Percentiles rank a stretch among this genome's conserved stretches.
These are phyloP conservation scores for Phyto melanocephala DNA, from an alignment of 2,888 invertebrate species.

Conservation along the genomic window DNA sequence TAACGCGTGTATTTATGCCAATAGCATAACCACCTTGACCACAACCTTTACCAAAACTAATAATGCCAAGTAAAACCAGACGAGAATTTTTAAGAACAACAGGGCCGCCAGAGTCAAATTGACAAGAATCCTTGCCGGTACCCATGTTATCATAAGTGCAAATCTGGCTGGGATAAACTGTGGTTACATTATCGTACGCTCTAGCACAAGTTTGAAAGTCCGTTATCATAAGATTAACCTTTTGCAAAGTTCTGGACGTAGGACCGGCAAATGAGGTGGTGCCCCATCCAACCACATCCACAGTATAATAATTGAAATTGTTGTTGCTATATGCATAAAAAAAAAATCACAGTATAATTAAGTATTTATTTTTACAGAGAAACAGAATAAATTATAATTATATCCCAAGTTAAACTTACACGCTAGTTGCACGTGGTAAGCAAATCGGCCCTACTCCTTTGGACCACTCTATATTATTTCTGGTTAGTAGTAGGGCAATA, in stretches of 20 bases:
- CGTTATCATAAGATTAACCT: slow-evolving; percentile 77
- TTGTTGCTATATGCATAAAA: not conserved
- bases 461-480: slow-evolving; percentile 78
- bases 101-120: slow-evolving; percentile 81
- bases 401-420: slow-evolving; percentile 68
- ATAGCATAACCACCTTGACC: slow-evolving; percentile 75
- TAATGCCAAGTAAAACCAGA: slow-evolving; percentile 79
- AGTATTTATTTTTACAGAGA: no score
- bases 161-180: slow-evolving; percentile 67
- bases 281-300: slow-evolving; percentile 80
- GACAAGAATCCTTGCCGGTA: slow-evolving; percentile 79
- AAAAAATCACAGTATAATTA: no score
- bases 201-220: slow-evolving; percentile 66
- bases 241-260: slow-evolving; percentile 78
- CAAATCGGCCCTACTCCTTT: slow-evolving; percentile 82
- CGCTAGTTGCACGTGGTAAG: slow-evolving; percentile 77
- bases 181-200: slow-evolving; percentile 49
- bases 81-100: slow-evolving; percentile 77
- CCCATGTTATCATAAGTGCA: slow-evolving; percentile 72
- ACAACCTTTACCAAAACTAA: slow-evolving; percentile 81
- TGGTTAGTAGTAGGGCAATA: slow-evolving; percentile 80
- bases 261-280: slow-evolving; percentile 79
- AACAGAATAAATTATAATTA: no score
- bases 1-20: slow-evolving; percentile 81
- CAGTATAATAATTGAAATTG: slow-evolving; percentile 68